Evolutionary conservation across 2,797 vertebrate species (phyloP).

Genomic region (Eremophila alpestris): DNA sequence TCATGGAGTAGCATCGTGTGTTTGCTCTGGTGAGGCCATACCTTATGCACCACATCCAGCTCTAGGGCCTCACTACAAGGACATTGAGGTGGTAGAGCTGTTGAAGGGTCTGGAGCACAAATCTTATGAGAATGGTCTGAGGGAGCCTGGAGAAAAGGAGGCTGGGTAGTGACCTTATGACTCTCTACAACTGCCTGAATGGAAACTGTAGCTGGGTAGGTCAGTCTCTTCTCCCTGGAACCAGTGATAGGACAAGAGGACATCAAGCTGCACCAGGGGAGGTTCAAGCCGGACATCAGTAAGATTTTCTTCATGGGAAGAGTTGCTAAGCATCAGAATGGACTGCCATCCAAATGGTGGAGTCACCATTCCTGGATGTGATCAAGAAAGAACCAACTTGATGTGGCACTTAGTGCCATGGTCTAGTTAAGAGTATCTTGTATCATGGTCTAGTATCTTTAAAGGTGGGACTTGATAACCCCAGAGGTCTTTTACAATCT

Average conservation of each 20-base stretch:
- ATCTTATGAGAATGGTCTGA: background rate
- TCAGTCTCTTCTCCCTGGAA: background rate
- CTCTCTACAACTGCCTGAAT: background rate
- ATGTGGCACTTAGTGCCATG: fast-evolving
- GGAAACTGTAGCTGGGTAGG: background rate
- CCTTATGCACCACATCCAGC: background rate
- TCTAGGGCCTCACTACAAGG: background rate
- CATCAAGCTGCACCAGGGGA: background rate
- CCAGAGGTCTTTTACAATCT: background rate
- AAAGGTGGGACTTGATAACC: background rate
- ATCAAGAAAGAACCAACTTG: background rate
- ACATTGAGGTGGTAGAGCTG: background rate
- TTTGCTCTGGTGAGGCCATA: background rate
- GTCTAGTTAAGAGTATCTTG: background rate
- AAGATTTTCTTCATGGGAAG: background rate
- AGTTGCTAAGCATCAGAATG: background rate
- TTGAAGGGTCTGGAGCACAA: background rate
- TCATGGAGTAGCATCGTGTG: background rate
- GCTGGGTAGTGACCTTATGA: background rate
- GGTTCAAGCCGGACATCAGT: background rate
- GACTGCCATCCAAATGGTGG: background rate
- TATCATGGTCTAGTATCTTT: background rate
- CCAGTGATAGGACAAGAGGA: no score
- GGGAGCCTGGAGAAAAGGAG: background rate
- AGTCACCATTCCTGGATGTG: background rate